These are phyloP conservation scores for Halocynthia roretzi DNA, from an alignment of 23 tunicate genomes.

Conservation along the genomic window DNA sequence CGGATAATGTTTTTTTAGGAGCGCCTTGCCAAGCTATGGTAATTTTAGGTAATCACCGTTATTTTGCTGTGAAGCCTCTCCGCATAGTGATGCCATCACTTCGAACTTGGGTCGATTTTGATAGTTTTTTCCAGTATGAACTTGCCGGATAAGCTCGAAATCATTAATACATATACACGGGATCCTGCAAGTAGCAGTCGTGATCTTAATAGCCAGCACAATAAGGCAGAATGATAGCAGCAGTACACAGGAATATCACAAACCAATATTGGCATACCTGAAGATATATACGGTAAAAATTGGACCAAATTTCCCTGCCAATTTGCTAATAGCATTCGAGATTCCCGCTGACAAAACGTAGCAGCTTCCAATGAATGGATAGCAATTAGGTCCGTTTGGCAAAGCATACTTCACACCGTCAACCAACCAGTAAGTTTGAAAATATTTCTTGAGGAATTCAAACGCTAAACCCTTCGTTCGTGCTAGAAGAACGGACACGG, in stretches of 20 bases:
- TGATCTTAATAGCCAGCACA: neutral
- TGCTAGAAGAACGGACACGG: too few relatives aligned
- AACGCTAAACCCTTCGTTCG: too few relatives aligned
- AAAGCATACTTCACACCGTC: neutral
- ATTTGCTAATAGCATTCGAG: neutral
- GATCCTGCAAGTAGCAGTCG: neutral
- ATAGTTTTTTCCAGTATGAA: neutral
- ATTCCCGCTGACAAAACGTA: slow-evolving; percentile 1
- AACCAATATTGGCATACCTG: neutral
- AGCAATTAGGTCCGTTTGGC: neutral
- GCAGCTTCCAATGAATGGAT: slow-evolving; percentile 5
- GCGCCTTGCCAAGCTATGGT: neutral
- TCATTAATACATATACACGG: neutral
- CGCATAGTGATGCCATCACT: neutral
- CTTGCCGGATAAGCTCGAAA: neutral
- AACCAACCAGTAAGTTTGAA: too few relatives aligned
- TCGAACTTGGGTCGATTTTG: neutral
- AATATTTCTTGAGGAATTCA: too few relatives aligned
- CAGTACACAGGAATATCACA: too few relatives aligned
- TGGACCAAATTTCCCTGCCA: neutral
- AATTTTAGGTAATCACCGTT: neutral
- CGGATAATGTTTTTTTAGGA: neutral
- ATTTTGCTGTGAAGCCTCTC: neutral
- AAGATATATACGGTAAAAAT: slow-evolving; percentile 1
- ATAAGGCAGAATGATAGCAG: too few relatives aligned